Conservation (phyloP, 1,140 invertebrate species). For the Monochamus saltuarius region DNA sequence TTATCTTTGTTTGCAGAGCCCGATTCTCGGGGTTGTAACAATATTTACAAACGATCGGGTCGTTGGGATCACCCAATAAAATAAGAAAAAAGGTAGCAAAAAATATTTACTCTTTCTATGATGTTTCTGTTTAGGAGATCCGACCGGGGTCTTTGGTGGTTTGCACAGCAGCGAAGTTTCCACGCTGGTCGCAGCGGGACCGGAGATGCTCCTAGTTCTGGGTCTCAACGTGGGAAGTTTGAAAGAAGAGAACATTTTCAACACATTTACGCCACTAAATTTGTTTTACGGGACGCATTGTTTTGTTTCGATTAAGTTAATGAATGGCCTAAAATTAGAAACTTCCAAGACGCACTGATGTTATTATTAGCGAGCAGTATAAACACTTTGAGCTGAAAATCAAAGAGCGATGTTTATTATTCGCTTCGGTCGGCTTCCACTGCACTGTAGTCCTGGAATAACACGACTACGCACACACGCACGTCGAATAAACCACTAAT, state of each 20-base stretch:
- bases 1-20: too few relatives aligned
- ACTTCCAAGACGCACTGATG: neutral
- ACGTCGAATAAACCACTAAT: neutral
- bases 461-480: neutral
- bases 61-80: too few relatives aligned
- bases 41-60: too few relatives aligned
- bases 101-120: slow-evolving; percentile 33
- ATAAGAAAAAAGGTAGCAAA: too few relatives aligned
- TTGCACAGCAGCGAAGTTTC: slow-evolving; percentile 27
- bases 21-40: too few relatives aligned
- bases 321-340: slow-evolving; percentile 18
- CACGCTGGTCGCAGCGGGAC: neutral
- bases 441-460: neutral
- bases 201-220: slow-evolving; percentile 32
- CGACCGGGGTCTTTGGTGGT: slow-evolving; percentile 38
- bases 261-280: neutral
- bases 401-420: slow-evolving; percentile 13
- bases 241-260: slow-evolving; percentile 40
- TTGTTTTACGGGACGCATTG: slow-evolving; percentile 17
- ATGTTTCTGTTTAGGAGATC: slow-evolving; percentile 39
- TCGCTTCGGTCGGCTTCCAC: neutral
- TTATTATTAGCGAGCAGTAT: slow-evolving; percentile 12
- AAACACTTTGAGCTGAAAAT: slow-evolving; percentile 5
- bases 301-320: slow-evolving; percentile 2
- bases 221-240: slow-evolving; percentile 39